Evolutionary conservation across 2,113 vertebrate species (phyloP).

Genomic region (Gobiocypris rarus): DNA sequence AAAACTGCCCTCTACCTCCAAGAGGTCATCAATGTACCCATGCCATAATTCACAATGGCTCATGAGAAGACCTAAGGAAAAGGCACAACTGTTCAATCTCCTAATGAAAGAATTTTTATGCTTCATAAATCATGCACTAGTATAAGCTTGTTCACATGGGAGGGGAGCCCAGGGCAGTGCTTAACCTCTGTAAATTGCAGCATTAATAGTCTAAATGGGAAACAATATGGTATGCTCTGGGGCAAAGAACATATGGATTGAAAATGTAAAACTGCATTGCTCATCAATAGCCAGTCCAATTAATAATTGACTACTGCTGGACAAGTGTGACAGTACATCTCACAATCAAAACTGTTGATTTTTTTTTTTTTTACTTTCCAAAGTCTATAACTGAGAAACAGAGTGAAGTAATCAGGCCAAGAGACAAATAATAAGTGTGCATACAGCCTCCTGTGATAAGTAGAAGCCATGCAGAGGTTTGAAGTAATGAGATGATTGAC

Average conservation of each 20-base stretch:
- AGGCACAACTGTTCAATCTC: conserved; percentile 20
- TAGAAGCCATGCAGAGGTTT: conserved; percentile 55
- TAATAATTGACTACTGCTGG: neutral
- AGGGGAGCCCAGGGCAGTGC: conserved; percentile 5
- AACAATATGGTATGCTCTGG: conserved; percentile 11
- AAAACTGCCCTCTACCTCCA: neutral
- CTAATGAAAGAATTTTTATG: conserved; percentile 32
- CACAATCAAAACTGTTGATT: neutral
- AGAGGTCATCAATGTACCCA: conserved; percentile 10
- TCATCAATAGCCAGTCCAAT: neutral
- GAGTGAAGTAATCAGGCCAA: conserved; percentile 13
- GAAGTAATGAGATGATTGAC: conserved; percentile 47
- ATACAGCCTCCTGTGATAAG: conserved; percentile 26
- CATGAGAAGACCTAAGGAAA: conserved; percentile 18
- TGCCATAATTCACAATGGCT: conserved; percentile 21
- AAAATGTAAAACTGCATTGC: neutral
- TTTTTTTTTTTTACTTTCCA: neutral
- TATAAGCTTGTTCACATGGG: conserved; percentile 18
- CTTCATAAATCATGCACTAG: conserved; percentile 50
- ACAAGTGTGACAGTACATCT: neutral
- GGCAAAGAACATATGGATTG: conserved; percentile 28
- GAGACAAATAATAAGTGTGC: conserved; percentile 22
- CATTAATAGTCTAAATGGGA: conserved; percentile 39
- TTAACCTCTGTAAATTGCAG: conserved; percentile 26
- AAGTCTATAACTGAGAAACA: conserved; percentile 8